Conservation (phyloP, 1,140 invertebrate species). For the Drosophila lacertosa region DNA sequence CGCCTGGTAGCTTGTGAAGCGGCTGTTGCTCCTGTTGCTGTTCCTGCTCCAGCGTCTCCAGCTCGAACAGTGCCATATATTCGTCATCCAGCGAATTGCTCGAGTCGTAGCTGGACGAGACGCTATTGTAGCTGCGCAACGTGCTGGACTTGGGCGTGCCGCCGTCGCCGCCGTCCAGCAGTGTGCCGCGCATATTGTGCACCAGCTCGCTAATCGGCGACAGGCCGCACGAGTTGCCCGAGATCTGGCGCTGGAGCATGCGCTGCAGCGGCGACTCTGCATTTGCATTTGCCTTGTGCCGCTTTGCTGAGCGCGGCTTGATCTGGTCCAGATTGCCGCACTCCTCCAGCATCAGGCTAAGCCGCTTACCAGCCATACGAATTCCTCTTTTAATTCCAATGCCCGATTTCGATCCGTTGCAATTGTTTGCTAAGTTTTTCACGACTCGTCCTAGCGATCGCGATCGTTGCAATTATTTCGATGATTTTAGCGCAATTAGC, state of each 20-base stretch:
- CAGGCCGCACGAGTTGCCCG: conserved; percentile 14
- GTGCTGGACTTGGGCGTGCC: conserved; percentile 63
- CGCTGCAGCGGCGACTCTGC: conserved; percentile 50
- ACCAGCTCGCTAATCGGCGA: conserved; percentile 68
- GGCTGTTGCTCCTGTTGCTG: conserved; percentile 29
- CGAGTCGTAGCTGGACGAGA: conserved; percentile 85
- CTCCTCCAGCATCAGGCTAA: conserved; percentile 22
- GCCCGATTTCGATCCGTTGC: not conserved
- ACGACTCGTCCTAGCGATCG: not conserved
- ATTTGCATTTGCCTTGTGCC: conserved; percentile 12
- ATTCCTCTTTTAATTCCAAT: too few species aligned
- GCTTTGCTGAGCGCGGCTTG: conserved; percentile 21
- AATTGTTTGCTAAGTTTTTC: not conserved
- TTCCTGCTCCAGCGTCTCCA: conserved; percentile 79
- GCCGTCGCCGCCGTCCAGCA: conserved; percentile 26
- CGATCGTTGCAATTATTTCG: not conserved
- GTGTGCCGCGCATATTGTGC: conserved; percentile 44
- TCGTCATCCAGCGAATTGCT: conserved; percentile 87
- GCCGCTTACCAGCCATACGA: conserved; percentile 35
- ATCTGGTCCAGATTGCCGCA: not conserved
- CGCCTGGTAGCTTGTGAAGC: conserved; percentile 63
- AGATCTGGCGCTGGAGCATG: conserved; percentile 50
- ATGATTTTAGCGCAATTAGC: not conserved
- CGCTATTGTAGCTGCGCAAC: conserved; percentile 68
- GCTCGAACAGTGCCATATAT: conserved; percentile 88